These are phyloP conservation scores for Distichodus sexfasciatus DNA, from an alignment of 2,797 vertebrate genomes.

Conservation along the genomic window DNA sequence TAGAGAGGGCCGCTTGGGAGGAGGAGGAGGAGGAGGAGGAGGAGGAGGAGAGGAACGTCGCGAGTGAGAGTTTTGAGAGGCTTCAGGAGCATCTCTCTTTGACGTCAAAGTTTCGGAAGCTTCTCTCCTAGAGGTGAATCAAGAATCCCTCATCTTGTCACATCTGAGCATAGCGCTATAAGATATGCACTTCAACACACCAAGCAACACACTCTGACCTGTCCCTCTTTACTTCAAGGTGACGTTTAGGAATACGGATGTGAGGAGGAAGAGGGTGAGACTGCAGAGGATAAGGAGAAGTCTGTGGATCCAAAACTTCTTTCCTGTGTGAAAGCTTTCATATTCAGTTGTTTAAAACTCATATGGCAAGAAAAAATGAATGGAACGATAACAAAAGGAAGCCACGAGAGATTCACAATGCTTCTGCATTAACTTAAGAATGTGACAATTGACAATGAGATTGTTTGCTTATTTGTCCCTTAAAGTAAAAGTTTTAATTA, in stretches of 20 bases:
- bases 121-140: slow-evolving; percentile 66
- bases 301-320: slow-evolving; percentile 31
- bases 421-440: neutral
- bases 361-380: slow-evolving; percentile 11
- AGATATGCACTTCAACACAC: neutral
- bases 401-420: neutral
- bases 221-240: slow-evolving; percentile 69
- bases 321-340: slow-evolving; percentile 38
- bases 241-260: slow-evolving; percentile 47
- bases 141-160: slow-evolving; percentile 39
- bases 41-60: slow-evolving; percentile 45
- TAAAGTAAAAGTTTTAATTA: too few species aligned
- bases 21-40: slow-evolving; percentile 58
- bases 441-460: too few species aligned
- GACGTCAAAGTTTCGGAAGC: slow-evolving; percentile 56
- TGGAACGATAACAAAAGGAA: neutral
- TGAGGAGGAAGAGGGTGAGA: slow-evolving; percentile 45
- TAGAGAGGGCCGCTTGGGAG: slow-evolving; percentile 53
- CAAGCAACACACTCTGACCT: slow-evolving; percentile 63
- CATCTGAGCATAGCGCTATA: neutral
- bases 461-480: neutral
- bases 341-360: slow-evolving; percentile 24
- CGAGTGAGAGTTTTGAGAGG: slow-evolving; percentile 38
- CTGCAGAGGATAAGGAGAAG: slow-evolving; percentile 24
- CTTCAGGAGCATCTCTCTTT: too few species aligned